phyloP scores from a whole-genome alignment of 2,797 vertebrate genomes.

The Halcyon leucocephala region DNA sequence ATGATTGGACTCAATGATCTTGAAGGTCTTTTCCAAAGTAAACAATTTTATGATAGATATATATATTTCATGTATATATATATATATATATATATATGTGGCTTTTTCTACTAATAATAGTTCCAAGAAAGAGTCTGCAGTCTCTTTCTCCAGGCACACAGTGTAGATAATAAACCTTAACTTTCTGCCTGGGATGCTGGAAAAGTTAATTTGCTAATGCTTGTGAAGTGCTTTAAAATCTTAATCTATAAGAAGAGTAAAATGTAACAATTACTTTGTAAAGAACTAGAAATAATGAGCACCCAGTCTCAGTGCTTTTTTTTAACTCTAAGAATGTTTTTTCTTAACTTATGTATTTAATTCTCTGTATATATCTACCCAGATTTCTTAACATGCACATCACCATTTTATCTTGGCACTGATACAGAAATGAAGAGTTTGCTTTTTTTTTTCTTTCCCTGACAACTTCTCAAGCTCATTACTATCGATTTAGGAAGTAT shows the following conservation, averaged over 20 bases:
- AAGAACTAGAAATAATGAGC: constrained; percentile 32
- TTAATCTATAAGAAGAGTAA: background rate
- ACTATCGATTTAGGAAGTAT: background rate
- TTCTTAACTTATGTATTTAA: constrained; percentile 11
- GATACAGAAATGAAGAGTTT: background rate
- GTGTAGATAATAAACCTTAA: background rate
- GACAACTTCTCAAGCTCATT: constrained; percentile 34
- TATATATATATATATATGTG: too few relatives aligned
- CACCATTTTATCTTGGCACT: background rate
- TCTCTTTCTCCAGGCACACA: background rate
- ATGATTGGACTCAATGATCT: background rate
- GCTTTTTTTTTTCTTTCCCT: background rate
- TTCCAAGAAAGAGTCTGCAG: background rate
- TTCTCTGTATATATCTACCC: background rate
- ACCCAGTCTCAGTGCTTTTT: background rate
- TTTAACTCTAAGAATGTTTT: background rate
- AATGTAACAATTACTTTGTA: constrained; percentile 45
- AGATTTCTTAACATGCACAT: background rate
- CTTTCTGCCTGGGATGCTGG: background rate
- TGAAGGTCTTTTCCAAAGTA: background rate
- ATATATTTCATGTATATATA: background rate
- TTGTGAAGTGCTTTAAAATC: background rate
- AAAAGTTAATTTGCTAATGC: constrained; percentile 26
- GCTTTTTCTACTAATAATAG: background rate
- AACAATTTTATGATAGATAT: background rate